phyloP scores from a whole-genome alignment of 1,140 invertebrate species.

The Heterodera schachtii region DNA sequence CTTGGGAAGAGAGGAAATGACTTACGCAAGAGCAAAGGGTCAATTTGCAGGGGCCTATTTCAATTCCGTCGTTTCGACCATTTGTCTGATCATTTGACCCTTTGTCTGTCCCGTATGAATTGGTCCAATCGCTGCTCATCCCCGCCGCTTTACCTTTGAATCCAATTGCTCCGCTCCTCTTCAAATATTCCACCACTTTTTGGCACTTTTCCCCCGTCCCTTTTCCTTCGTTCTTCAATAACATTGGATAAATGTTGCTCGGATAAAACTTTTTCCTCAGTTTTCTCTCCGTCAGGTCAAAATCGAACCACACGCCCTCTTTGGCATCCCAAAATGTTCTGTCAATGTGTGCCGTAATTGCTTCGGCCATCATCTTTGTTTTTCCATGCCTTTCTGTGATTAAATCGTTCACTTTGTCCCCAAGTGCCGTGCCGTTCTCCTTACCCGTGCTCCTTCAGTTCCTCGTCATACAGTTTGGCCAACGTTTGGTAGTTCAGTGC shows the following conservation, averaged over 20 bases:
- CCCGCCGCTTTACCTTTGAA: conserved; percentile 29
- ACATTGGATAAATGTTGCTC: conserved; percentile 81
- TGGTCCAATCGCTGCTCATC: no score
- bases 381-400: conserved; percentile 71
- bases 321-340: conserved; percentile 75
- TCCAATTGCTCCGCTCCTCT: conserved; percentile 74
- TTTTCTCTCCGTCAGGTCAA: conserved; percentile 72
- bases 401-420: neutral
- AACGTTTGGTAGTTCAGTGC: conserved; percentile 79
- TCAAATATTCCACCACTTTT: conserved; percentile 69
- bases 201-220: conserved; percentile 71
- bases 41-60: no score
- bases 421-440: neutral
- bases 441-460: conserved; percentile 7
- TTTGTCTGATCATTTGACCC: neutral
- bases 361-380: conserved; percentile 19
- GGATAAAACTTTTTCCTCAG: conserved; percentile 74
- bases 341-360: conserved; percentile 33
- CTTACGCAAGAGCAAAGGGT: no score
- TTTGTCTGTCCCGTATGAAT: neutral
- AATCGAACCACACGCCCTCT: conserved; percentile 83
- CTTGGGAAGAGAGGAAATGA: neutral
- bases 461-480: conserved; percentile 71
- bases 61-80: no score
- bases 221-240: conserved; percentile 69